These are phyloP conservation scores for Sclerodermus sp. DNA, from an alignment of 2,888 invertebrate species.

Conservation along the genomic window DNA sequence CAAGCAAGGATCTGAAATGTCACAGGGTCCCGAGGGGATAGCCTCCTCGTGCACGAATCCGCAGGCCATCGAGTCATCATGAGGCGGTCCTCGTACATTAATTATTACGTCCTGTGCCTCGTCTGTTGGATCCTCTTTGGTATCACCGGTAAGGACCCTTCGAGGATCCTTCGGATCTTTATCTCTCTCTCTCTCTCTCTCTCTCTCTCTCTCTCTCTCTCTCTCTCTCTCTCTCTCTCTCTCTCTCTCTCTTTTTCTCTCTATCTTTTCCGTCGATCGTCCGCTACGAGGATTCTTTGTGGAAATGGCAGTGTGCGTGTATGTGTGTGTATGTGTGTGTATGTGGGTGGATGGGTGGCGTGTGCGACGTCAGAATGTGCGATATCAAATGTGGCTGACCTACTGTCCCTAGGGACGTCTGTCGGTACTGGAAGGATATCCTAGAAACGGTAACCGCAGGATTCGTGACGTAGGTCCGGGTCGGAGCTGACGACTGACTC, in stretches of 20 bases:
- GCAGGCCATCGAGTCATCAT: slow-evolving; percentile 41
- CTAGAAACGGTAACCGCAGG: not conserved
- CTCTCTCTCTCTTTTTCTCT: not conserved
- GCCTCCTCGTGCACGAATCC: slow-evolving; percentile 23
- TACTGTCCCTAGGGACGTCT: too few species aligned
- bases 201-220: not conserved
- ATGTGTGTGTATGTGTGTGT: not conserved
- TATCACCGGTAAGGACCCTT: slow-evolving; percentile 50
- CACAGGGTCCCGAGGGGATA: slow-evolving; percentile 33
- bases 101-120: slow-evolving; percentile 57
- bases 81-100: slow-evolving; percentile 55
- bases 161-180: too few species aligned
- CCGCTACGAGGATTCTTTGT: too few species aligned
- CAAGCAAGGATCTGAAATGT: slow-evolving; percentile 35
- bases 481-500: not conserved
- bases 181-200: not conserved
- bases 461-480: not conserved
- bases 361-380: too few species aligned
- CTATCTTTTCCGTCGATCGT: too few species aligned
- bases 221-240: not conserved
- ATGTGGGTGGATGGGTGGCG: too few species aligned
- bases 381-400: too few species aligned
- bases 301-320: not conserved
- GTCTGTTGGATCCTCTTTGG: slow-evolving; percentile 56
- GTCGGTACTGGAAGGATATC: too few species aligned